Base-by-base conservation (phyloP, 2,113 vertebrate genomes). In the Tichodroma muraria region DNA sequence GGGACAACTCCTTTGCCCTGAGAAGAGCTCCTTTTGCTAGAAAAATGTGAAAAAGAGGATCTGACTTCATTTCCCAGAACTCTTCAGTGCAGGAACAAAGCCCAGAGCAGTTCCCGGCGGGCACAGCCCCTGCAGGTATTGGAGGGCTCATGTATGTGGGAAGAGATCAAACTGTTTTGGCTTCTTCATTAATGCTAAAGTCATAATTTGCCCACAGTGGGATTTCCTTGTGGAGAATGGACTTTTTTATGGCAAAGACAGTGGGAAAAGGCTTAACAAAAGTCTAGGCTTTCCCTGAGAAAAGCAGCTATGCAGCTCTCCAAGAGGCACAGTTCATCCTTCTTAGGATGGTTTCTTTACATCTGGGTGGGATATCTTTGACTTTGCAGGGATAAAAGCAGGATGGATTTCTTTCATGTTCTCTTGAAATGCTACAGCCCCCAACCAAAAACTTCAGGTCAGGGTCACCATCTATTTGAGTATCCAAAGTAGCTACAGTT, bases 101-200 rank as follows among this genome's bases (percentile, higher is more conserved):
- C 8, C 50, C 15, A 9, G n/a, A 66, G 30, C 15, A 35, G 3
- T 4, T 63, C 53, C 33, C 1, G 4, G 28, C 61, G 15, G 16
- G 16, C 4, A 2, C 37, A 68, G 61, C 49, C 30, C 61, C 40
- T 52, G 37, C 78, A 68, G 28, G 23, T 1, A 3, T 49, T 13
- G 0, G 7, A 71, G 57, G 30, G 8, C 57, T 24, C 6, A 0
- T 0, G 23, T 5, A 19, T 13, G 18, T 45, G 10, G 31, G 35
- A 37, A n/a, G 19, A 60, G 25, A 24, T 64, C 40, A 25, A 23
- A 31, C 31, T 50, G 13, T 4, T 64, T 23, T 33, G 44, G 33
- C 22, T 37, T 71, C 24, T 73, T 85, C 3, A 5, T 63, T 19
- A 44, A 70, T 17, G 23, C 35, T 50, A 9, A 63, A 30, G 37